Conservation (phyloP, 2,888 invertebrate species). For the Myathropa florea region DNA sequence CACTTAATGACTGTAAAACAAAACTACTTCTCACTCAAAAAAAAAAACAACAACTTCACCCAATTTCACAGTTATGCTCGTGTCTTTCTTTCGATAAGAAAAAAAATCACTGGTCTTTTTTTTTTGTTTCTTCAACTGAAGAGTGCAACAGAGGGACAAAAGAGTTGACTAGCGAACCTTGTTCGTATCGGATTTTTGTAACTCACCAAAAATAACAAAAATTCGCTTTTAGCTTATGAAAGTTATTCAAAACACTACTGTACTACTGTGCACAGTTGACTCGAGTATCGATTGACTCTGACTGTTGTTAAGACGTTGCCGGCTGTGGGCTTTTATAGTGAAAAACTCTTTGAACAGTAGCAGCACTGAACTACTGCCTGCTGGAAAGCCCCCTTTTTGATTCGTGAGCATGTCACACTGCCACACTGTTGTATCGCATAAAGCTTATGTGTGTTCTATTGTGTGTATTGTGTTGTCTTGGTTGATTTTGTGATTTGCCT, state of each 20-base stretch:
- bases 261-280: constrained; percentile 40
- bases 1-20: background rate
- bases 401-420: constrained; percentile 10
- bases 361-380: background rate
- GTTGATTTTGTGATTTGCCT: background rate
- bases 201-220: constrained; percentile 65
- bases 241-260: constrained; percentile 30
- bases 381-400: constrained; percentile 60
- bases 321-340: constrained; percentile 67
- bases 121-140: constrained; percentile 5
- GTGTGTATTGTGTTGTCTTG: constrained; percentile 12
- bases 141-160: constrained; percentile 34
- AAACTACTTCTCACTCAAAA: constrained; percentile 14
- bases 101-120: constrained; percentile 42
- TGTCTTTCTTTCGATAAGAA: background rate
- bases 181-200: constrained; percentile 29
- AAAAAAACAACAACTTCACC: constrained; percentile 31
- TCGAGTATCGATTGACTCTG: constrained; percentile 58
- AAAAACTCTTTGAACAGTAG: constrained; percentile 49
- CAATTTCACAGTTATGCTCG: constrained; percentile 41
- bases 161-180: constrained; percentile 63
- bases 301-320: constrained; percentile 67
- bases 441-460: constrained; percentile 28
- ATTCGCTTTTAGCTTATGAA: constrained; percentile 38
- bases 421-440: constrained; percentile 20